phyloP scores from a whole-genome alignment of 1,140 invertebrate genomes.

The Bombyx mandarina region DNA sequence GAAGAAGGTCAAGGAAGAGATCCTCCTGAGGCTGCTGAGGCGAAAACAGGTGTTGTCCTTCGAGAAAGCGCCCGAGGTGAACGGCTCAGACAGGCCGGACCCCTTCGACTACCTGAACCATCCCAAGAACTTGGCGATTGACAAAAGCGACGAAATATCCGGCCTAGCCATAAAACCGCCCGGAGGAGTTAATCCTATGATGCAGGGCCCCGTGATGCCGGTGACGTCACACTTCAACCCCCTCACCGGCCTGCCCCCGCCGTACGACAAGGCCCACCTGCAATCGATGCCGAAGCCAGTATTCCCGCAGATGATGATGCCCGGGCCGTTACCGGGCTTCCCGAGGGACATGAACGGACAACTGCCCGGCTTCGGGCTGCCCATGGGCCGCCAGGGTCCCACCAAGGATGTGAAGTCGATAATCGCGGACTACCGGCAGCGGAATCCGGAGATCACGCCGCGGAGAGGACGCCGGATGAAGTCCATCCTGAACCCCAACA shows the following conservation, averaged over 20 bases:
- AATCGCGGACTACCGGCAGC: conserved; percentile 84
- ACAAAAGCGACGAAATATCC: conserved; percentile 65
- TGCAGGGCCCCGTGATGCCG: conserved; percentile 46
- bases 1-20: conserved; percentile 87
- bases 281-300: conserved; percentile 58
- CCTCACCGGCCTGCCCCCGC: conserved; percentile 54
- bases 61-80: conserved; percentile 53
- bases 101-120: conserved; percentile 57
- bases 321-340: conserved; percentile 53
- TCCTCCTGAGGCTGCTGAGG: conserved; percentile 77
- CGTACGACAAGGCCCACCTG: conserved; percentile 62
- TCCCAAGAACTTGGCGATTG: conserved; percentile 57
- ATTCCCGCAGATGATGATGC: conserved; percentile 53
- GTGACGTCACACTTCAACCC: conserved; percentile 51
- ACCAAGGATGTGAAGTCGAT: conserved; percentile 86
- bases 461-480: conserved; percentile 75
- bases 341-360: conserved; percentile 69
- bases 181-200: conserved; percentile 32
- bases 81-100: conserved; percentile 47
- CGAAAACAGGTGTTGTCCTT: conserved; percentile 74
- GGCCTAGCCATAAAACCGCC: conserved; percentile 54
- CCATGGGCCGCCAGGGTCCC: conserved; percentile 78
- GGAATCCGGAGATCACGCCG: conserved; percentile 79
- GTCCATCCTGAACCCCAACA: conserved; percentile 59
- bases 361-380: conserved; percentile 44